Evolutionary conservation across 2,113 vertebrate genomes (phyloP).

Genomic region (Gambusia holbrooki): DNA sequence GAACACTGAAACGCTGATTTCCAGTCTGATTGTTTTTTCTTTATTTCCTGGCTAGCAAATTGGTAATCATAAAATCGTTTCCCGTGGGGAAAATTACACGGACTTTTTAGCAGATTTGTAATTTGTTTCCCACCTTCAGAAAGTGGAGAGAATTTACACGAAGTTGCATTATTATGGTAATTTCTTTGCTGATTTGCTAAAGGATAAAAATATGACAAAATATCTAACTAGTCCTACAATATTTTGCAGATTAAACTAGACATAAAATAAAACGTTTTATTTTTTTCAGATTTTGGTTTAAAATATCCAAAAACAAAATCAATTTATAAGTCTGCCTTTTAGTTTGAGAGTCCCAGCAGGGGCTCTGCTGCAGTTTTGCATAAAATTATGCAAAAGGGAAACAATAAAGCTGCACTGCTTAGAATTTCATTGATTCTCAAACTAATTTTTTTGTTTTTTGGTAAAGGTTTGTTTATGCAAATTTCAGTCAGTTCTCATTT

Average conservation of each 20-base stretch:
- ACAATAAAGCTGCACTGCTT: too few species aligned
- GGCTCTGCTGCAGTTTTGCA: neutral
- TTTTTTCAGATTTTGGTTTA: neutral
- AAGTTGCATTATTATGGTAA: slow-evolving; percentile 12
- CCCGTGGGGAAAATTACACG: slow-evolving; percentile 17
- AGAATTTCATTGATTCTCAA: neutral
- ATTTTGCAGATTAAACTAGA: neutral
- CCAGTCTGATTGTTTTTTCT: slow-evolving; percentile 3
- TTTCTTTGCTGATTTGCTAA: slow-evolving; percentile 13
- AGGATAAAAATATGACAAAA: neutral
- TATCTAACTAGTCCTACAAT: neutral
- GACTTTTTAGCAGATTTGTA: slow-evolving; percentile 9
- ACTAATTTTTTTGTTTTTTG: neutral
- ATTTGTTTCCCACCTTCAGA: neutral
- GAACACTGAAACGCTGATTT: slow-evolving; percentile 16
- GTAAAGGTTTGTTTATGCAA: neutral
- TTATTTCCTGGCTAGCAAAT: slow-evolving; percentile 8
- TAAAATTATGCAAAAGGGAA: neutral
- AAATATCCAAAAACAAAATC: neutral
- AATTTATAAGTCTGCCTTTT: neutral
- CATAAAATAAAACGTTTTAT: neutral
- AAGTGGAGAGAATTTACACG: neutral
- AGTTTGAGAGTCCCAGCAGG: neutral
- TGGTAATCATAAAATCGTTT: slow-evolving; percentile 24
- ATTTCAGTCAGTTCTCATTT: neutral